phyloP scores from a whole-genome alignment of 2,888 invertebrate species.

The Amiota mariae region DNA sequence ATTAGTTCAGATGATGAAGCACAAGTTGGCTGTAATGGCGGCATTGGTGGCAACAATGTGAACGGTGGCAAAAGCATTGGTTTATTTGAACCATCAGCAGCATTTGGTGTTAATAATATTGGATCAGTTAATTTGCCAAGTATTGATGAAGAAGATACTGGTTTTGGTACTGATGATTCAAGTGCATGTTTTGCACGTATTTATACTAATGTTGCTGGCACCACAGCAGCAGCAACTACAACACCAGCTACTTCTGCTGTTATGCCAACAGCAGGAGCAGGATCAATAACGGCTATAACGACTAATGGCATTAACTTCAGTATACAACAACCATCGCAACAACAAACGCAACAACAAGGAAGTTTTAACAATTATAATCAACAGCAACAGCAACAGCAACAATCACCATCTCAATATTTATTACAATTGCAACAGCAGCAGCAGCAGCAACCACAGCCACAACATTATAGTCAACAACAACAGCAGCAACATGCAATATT shows the following conservation, averaged over 20 bases:
- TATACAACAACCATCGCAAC: constrained; percentile 15
- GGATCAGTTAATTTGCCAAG: too few relatives aligned
- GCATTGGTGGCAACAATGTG: background rate
- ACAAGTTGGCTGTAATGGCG: too few relatives aligned
- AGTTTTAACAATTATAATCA: constrained; percentile 12
- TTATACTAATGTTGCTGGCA: background rate
- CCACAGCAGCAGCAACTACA: background rate
- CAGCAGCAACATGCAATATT: constrained; percentile 42
- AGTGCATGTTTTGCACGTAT: constrained; percentile 24
- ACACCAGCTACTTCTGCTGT: background rate
- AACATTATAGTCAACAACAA: constrained; percentile 38
- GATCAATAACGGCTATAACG: background rate
- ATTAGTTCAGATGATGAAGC: too few relatives aligned
- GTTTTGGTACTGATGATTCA: constrained; percentile 56
- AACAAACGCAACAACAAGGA: background rate
- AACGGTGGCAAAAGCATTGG: background rate
- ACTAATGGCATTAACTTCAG: constrained; percentile 3
- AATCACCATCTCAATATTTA: background rate
- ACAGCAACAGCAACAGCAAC: constrained; percentile 25
- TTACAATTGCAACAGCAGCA: constrained; percentile 29
- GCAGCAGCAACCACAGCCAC: constrained; percentile 40
- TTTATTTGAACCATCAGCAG: background rate
- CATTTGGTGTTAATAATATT: background rate
- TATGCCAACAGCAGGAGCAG: too few relatives aligned
- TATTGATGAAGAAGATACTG: constrained; percentile 54